phyloP scores from a whole-genome alignment of 2,888 invertebrate species.

The Nomada hirtipes region DNA sequence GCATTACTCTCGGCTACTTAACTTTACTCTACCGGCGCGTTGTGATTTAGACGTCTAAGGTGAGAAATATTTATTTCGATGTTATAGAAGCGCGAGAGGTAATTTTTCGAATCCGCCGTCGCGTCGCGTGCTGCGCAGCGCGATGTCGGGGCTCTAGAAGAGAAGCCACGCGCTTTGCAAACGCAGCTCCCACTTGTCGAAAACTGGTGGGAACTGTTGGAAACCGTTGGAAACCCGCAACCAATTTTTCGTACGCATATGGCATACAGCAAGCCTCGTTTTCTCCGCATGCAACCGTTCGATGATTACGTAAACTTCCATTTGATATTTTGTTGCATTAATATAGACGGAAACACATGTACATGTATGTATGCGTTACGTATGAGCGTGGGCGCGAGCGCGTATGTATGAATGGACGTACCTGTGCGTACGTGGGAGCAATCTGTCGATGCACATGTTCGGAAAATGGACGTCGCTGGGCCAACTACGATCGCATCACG shows the following conservation, averaged over 20 bases:
- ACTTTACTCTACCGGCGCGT: constrained; percentile 74
- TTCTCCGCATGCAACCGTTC: constrained; percentile 38
- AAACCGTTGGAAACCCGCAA: constrained; percentile 3
- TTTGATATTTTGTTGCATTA: constrained; percentile 19
- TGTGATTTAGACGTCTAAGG: constrained; percentile 50
- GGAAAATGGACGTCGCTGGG: neutral
- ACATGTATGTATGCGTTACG: neutral
- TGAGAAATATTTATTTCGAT: constrained; percentile 33
- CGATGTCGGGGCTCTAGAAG: neutral
- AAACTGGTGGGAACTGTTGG: neutral
- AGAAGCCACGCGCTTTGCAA: neutral
- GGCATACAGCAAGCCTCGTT: constrained; percentile 28
- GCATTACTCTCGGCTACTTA: constrained; percentile 59
- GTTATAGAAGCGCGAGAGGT: constrained; percentile 8
- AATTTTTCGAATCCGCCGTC: neutral
- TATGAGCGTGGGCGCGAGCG: neutral
- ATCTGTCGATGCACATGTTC: constrained; percentile 15
- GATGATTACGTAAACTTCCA: constrained; percentile 9
- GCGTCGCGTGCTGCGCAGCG: no score
- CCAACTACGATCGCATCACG: neutral
- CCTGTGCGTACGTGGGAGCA: neutral
- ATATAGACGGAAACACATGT: constrained; percentile 5
- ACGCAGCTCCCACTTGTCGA: constrained; percentile 2
- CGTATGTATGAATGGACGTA: neutral
- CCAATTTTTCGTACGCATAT: constrained; percentile 22